These are phyloP conservation scores for Hecatera dysodea DNA, from an alignment of 2,888 invertebrate genomes.

Conservation along the genomic window DNA sequence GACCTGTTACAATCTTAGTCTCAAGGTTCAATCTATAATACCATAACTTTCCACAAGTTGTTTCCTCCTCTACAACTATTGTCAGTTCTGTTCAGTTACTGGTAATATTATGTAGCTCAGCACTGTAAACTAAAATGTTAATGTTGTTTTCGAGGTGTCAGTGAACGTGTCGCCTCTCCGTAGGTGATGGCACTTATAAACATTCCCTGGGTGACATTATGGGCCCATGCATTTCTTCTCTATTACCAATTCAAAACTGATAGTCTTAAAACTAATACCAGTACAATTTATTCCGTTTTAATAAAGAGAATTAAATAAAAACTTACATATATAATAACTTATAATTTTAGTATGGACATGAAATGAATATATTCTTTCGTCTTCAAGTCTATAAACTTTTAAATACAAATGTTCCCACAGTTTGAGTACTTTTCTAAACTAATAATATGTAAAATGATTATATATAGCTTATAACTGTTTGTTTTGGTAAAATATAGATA, in stretches of 20 bases:
- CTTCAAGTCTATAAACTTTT: slow-evolving; percentile 73
- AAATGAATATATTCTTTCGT: slow-evolving; percentile 78
- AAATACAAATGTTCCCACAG: slow-evolving; percentile 80
- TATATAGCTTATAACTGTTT: slow-evolving; percentile 62
- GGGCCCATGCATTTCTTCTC: slow-evolving; percentile 72
- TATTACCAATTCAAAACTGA: slow-evolving; percentile 75
- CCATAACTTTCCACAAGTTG: slow-evolving; percentile 3
- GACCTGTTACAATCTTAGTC: neutral
- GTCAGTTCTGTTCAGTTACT: neutral
- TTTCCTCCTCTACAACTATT: slow-evolving; percentile 1
- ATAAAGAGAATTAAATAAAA: slow-evolving; percentile 82
- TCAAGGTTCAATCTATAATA: neutral
- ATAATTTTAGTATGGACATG: slow-evolving; percentile 78
- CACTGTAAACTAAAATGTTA: slow-evolving; percentile 71
- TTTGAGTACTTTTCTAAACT: slow-evolving; percentile 73
- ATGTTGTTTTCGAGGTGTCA: slow-evolving; percentile 79
- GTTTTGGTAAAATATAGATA: slow-evolving; percentile 61
- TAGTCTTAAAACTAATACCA: slow-evolving; percentile 72
- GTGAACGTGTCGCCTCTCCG: slow-evolving; percentile 80
- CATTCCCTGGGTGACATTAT: slow-evolving; percentile 64
- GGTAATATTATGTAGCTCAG: slow-evolving; percentile 8
- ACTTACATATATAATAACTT: slow-evolving; percentile 73
- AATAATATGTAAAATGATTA: slow-evolving; percentile 69
- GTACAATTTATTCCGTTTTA: slow-evolving; percentile 81
- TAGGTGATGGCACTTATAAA: slow-evolving; percentile 79